Evolutionary conservation across 2,113 vertebrate genomes (phyloP), one percentile per base, ranked within the genome.

Genomic region (Ptyas mucosa): DNA sequence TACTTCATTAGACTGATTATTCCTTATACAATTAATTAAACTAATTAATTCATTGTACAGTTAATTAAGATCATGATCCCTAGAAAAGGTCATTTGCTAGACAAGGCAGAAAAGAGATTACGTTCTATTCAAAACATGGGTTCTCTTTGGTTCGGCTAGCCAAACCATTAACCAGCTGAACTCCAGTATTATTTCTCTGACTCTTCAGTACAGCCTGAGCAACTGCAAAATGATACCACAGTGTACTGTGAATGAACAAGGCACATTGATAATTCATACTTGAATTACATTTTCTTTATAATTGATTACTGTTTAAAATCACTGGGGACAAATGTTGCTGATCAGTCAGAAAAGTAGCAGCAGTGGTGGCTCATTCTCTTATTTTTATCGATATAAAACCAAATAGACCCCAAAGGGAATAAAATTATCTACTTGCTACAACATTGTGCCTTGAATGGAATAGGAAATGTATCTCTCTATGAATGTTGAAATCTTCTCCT

Each of bases 391-490:
- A 93, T 93, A 75, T 20, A 93, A 93, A 64, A 46, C 54, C 26
- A 94, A 94, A 93, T 26, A 55, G 55, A 87, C 89, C 69, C 92
- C 46, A 93, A 96, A 92, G 29, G 5, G n/a, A 94, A 20, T 55
- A 43, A 91, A 58, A 92, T 81, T 57, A 43, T n/a, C 29, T 53
- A 49, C 61, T 93, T 92, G 11, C 29, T 90, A 10, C 20, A 75
- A 57, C 55, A 81, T 51, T 1, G 20, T 12, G 54, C 53, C 88
- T 46, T 87, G 90, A 94, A 61, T 93, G 52, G 53, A 89, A 14
- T 85, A 87, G 23, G 39, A 89, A 57, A 75, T 8, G 2, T 3
- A 3, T 46, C 6, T 91, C 29, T 88, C 9, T 15, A 55, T 87
- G 90, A 46, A 87, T 85, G 85, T 88, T n/a, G 81, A 89, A 94